These are phyloP conservation scores for Amorpha juglandis DNA, from an alignment of 2,888 invertebrate genomes.

Conservation along the genomic window DNA sequence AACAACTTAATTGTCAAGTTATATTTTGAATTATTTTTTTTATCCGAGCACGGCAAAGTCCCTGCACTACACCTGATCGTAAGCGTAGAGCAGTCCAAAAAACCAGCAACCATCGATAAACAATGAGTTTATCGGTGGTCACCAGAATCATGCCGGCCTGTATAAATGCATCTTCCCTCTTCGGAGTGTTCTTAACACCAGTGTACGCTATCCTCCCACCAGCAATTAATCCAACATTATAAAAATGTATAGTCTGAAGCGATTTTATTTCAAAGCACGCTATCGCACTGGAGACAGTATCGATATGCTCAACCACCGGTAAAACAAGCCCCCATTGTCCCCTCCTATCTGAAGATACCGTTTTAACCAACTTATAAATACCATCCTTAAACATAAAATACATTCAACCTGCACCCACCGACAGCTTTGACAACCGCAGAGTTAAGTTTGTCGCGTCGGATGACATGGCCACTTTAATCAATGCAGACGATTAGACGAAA, in stretches of 20 bases:
- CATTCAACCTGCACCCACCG: neutral
- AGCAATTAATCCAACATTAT: too few species aligned
- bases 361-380: slow-evolving; percentile 37
- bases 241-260: slow-evolving; percentile 32
- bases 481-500: neutral
- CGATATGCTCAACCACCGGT: slow-evolving; percentile 69
- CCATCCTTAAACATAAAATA: slow-evolving; percentile 30
- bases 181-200: too few species aligned
- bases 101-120: too few species aligned
- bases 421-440: slow-evolving; percentile 6
- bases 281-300: slow-evolving; percentile 33
- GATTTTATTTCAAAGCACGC: slow-evolving; percentile 46
- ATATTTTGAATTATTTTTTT: too few species aligned
- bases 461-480: neutral
- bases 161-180: too few species aligned
- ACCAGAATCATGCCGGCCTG: too few species aligned
- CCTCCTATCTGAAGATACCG: slow-evolving; percentile 73
- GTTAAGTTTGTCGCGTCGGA: neutral
- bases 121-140: too few species aligned
- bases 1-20: too few species aligned
- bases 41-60: too few species aligned
- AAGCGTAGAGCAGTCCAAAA: too few species aligned
- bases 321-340: slow-evolving; percentile 80
- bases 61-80: too few species aligned
- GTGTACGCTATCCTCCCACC: too few species aligned